Conservation (phyloP, 2,797 vertebrate species). For the Merluccius polli region DNA sequence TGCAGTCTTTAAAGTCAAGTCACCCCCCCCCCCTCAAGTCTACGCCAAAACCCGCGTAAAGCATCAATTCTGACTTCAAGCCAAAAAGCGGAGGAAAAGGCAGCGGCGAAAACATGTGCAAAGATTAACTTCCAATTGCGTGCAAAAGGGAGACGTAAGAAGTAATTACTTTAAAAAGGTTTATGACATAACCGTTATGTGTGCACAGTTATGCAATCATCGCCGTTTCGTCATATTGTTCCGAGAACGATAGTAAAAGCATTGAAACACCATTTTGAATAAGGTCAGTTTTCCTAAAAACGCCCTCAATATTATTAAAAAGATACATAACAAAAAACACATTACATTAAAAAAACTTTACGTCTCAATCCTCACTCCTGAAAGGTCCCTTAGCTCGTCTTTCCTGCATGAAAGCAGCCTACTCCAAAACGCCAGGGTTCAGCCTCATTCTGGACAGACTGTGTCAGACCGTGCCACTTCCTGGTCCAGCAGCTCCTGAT, state of each 20-base stretch:
- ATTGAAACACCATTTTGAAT: not conserved
- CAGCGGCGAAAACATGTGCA: conserved; percentile 29
- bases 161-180: conserved; percentile 59
- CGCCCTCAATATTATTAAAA: not conserved
- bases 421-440: not conserved
- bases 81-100: conserved; percentile 13
- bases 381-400: not conserved
- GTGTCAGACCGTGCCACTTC: conserved; percentile 22
- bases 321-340: too few species aligned
- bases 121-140: conserved; percentile 48
- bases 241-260: not conserved
- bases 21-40: not conserved
- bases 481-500: conserved; percentile 37
- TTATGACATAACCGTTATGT: conserved; percentile 60
- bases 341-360: too few species aligned
- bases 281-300: too few species aligned
- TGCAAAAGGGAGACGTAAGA: conserved; percentile 43
- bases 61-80: conserved; percentile 3
- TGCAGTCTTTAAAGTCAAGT: not conserved
- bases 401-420: not conserved
- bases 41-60: not conserved
- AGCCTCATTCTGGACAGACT: conserved; percentile 26
- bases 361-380: too few species aligned
- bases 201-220: conserved; percentile 52
- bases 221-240: conserved; percentile 27